Base-by-base conservation (phyloP, 2,888 invertebrate species). In the Tetheella fluctuosa region DNA sequence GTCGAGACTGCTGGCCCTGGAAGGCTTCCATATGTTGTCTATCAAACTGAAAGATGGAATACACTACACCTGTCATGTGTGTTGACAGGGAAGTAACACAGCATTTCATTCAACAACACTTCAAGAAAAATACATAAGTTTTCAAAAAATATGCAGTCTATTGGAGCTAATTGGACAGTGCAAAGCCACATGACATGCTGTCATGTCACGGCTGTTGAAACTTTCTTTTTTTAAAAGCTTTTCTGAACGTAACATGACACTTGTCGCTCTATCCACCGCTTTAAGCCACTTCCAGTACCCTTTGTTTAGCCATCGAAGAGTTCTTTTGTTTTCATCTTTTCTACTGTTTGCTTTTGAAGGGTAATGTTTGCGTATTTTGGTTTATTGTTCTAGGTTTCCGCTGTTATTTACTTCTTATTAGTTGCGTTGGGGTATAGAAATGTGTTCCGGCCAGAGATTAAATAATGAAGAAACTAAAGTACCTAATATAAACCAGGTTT, bases 271-370 rank as follows among this genome's bases (percentile, higher is more conserved):
- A 20, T 48, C 48, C 48, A 48, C 48, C 48, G 48, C 20, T 48
- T 48, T 20, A 20, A 48, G 48, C 48, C 48, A 48, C 48, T 48
- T 48, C 48, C 48, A 20, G 20, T 48, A 20, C 48, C 48, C n/a
- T 48, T 48, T 48, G 48, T 48, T 48, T 48, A 20, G 48, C 10
- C 48, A 48, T 48, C 48, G 48, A 48, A 48, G 20, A 48, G 48
- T 20, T 48, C 48, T 48, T 48, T 48, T 48, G 48, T 48, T 20
- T 48, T 6, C n/a, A 39, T 48, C 6, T 10, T 8, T 17, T 48
- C 48, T 20, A 48, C 48, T 17, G 8, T 48, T 48, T 48, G 20
- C 48, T 48, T 48, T 48, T 10, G 17, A 17, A 48, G n/a, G 15
- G 39, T 17, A 15, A 15, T 37, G 42, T 42, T n/a, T 48, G 20